A percentile compares a stretch with the other conserved stretches of the same genome.
These are phyloP conservation scores for Callipepla squamata DNA, from an alignment of 2,113 vertebrate genomes.

Conservation along the genomic window DNA sequence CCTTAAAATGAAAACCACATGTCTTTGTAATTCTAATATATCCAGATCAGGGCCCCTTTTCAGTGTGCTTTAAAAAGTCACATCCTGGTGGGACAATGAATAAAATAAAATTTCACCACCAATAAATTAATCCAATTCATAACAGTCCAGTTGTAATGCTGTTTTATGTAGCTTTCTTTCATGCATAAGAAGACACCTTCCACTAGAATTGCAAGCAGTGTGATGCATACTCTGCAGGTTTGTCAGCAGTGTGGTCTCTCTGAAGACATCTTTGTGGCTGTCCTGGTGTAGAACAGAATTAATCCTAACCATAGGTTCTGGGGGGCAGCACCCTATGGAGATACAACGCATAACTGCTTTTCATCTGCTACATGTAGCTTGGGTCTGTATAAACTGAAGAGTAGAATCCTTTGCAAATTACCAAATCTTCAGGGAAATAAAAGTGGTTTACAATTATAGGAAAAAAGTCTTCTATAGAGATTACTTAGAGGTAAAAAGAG, in stretches of 20 bases:
- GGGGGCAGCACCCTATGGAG: background rate
- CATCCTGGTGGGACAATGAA: background rate
- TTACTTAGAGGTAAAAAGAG: background rate
- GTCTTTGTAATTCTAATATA: background rate
- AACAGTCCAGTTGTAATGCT: background rate
- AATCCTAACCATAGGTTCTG: fast-evolving
- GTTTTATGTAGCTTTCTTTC: background rate
- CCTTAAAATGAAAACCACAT: constrained; percentile 37
- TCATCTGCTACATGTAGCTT: background rate
- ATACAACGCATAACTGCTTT: background rate
- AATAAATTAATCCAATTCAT: background rate
- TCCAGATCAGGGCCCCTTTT: background rate
- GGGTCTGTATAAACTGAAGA: background rate
- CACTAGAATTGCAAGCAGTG: background rate
- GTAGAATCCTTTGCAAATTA: background rate
- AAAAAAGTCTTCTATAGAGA: background rate
- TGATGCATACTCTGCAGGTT: background rate
- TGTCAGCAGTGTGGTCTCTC: background rate
- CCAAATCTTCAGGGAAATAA: background rate
- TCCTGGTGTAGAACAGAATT: background rate
- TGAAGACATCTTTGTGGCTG: background rate
- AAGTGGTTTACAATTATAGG: background rate
- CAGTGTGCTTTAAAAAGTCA: background rate
- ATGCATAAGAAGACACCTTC: background rate
- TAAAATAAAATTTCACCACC: background rate